These are phyloP conservation scores for Plebejus anna DNA, from an alignment of 2,888 invertebrate genomes.

Conservation along the genomic window DNA sequence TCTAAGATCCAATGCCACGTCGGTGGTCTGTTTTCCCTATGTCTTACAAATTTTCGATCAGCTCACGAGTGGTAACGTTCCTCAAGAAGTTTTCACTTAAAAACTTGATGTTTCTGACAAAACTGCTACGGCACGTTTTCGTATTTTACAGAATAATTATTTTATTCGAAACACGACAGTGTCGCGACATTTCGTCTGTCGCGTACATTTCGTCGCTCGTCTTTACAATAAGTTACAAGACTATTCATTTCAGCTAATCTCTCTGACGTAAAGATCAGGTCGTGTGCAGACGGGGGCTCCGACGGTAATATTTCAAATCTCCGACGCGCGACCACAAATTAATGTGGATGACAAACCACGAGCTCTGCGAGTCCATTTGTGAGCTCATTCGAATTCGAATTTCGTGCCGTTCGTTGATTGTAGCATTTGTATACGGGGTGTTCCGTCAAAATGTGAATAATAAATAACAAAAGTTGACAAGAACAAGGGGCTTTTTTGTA, in stretches of 20 bases:
- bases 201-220: background rate
- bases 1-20: no score
- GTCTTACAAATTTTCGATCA: no score
- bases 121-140: no score
- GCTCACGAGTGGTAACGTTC: no score
- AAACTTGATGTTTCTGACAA: no score
- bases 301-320: constrained; percentile 7
- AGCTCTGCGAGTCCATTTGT: background rate
- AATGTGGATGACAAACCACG: background rate
- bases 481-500: no score
- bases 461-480: no score
- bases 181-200: background rate
- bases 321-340: constrained; percentile 10
- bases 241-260: background rate
- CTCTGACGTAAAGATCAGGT: background rate
- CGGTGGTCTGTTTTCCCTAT: no score
- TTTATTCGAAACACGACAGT: no score
- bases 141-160: no score
- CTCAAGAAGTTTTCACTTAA: no score
- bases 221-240: background rate
- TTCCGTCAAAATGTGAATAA: background rate
- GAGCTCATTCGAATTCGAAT: constrained; percentile 11
- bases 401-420: background rate
- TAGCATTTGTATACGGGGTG: background rate
- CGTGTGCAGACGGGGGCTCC: background rate